Percentiles rank a stretch among this genome's conserved stretches.
Conservation (phyloP, 2,113 vertebrate species). For the Rhizomys pruinosus region DNA sequence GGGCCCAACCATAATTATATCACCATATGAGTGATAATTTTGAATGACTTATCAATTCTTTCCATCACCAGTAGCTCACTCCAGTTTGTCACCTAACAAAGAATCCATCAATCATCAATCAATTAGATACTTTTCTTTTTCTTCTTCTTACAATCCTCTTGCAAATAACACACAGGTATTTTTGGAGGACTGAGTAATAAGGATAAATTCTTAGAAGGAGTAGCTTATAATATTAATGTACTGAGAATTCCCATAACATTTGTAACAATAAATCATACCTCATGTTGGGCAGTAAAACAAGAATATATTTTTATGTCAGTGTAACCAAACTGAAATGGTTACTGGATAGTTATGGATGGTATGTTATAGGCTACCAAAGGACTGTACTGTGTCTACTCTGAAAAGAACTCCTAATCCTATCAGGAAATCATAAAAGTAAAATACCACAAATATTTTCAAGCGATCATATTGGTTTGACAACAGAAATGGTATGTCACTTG, state of each 20-base stretch:
- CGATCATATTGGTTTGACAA: not conserved
- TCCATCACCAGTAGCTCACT: constrained; percentile 27
- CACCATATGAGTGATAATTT: constrained; percentile 39
- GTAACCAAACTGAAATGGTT: constrained; percentile 31
- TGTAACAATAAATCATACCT: constrained; percentile 20
- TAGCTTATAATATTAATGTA: constrained; percentile 25
- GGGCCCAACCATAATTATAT: constrained; percentile 14
- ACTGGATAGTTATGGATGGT: not conserved
- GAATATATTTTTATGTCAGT: constrained; percentile 28
- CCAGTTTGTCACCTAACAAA: not conserved
- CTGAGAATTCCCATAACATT: constrained; percentile 29
- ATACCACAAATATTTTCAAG: constrained; percentile 6
- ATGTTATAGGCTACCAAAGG: not conserved
- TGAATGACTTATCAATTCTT: constrained; percentile 43
- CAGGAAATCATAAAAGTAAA: constrained; percentile 13
- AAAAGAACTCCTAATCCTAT: not conserved
- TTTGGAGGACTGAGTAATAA: constrained; percentile 18
- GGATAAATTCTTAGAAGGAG: constrained; percentile 1
- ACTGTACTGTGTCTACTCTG: constrained; percentile 2
- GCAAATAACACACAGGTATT: constrained; percentile 29
- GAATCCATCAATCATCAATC: not conserved
- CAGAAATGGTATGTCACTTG: not conserved
- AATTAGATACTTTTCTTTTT: not conserved
- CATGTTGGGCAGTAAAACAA: constrained; percentile 32
- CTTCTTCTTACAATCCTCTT: constrained; percentile 21